Base-by-base conservation (phyloP, 2,797 vertebrate genomes). In the Rhincodon typus region DNA sequence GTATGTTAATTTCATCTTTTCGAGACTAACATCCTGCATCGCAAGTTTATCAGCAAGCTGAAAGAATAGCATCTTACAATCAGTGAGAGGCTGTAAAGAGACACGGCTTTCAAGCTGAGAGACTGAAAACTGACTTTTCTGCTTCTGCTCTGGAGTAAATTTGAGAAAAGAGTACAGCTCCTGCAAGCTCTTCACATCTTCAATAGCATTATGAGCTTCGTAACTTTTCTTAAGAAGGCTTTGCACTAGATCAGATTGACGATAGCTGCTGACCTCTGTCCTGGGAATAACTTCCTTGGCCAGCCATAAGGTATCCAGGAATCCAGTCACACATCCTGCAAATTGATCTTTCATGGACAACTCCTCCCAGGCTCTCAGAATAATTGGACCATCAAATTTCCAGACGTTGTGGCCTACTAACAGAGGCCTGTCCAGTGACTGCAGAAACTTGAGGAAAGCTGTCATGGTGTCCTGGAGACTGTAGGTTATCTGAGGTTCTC, bases 321-420 rank as follows among this genome's bases (percentile, higher is more conserved):
- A 98, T 0, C 96, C 96, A 0, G n/a, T 46, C 62, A 96, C 96
- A 87, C 96, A 96, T 17, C 42, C 2, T 94, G 34, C 17, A 57
- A 98, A 97, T 86, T 96, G 3, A 19, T 88, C 5, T 70, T 6
- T 42, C 2, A 98, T 97, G 38, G 0, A 1, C 42, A 86, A 95
- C 66, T 96, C 34, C 0, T 0, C 2, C 95, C 98, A 95, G 38
- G 96, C 96, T 67, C 97, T 96, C 30, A 0, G 72, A 74, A 98
- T 96, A 34, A 98, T 62, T 0, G 97, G 97, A 0, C 88, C 95
- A 15, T 98, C 97, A 2, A 98, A 98, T 0, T 96, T 57, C 94
- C 1, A 90, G 3, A 96, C 97, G 53, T 96, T 97, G 96, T 98
- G 98, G 67, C 97, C 98, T 27, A 96, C 97, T 96, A 98, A 96